phyloP scores from a whole-genome alignment of 2,797 vertebrate species.

The Margarornis squamiger region DNA sequence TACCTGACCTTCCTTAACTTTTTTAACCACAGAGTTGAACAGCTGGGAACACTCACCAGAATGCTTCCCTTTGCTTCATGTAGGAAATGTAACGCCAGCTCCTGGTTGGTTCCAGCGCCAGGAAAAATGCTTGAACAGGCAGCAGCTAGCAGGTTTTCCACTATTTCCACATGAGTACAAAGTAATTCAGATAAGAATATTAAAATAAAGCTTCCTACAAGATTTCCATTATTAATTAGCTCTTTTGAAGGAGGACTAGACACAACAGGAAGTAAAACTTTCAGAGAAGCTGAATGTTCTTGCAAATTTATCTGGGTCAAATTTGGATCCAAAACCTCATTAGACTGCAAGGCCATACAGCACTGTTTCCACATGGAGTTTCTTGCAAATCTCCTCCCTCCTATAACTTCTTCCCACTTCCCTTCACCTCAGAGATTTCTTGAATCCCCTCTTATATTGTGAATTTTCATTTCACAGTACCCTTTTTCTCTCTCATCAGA shows the following conservation, averaged over 20 bases:
- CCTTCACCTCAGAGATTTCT: background rate
- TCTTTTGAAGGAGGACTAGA: background rate
- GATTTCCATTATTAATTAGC: background rate
- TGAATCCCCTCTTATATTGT: background rate
- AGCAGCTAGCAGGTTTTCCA: slow-evolving; percentile 90
- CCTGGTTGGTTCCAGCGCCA: slow-evolving; percentile 96
- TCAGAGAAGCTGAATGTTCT: background rate
- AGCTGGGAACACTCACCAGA: slow-evolving; percentile 84
- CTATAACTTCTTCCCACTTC: background rate
- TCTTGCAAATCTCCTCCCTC: background rate
- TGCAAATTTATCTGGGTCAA: background rate
- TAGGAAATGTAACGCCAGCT: slow-evolving; percentile 91
- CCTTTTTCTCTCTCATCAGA: background rate
- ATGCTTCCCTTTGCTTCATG: slow-evolving; percentile 90
- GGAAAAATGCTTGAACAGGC: slow-evolving; percentile 93
- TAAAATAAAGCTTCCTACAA: background rate
- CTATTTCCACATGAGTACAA: slow-evolving; percentile 66
- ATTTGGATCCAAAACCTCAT: background rate
- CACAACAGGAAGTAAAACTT: background rate
- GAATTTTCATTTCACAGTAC: background rate
- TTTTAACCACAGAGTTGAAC: background rate
- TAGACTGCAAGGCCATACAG: background rate
- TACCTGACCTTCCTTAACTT: background rate
- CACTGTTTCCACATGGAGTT: background rate
- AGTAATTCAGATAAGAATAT: background rate